Evolutionary conservation across 1,140 invertebrate genomes (phyloP), one percentile per base, ranked within the genome.

Genomic region (Bombyx mandarina): DNA sequence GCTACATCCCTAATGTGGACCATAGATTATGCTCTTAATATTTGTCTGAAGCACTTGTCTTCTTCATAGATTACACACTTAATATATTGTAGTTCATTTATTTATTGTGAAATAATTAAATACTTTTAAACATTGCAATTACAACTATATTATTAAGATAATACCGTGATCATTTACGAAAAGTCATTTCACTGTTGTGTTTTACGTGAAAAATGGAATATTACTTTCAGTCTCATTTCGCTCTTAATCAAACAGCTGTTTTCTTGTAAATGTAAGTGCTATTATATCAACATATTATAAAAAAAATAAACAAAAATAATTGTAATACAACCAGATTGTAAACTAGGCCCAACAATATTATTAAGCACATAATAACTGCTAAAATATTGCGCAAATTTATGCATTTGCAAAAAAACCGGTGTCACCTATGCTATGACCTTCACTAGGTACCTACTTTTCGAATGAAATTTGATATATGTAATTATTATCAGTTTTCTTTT

Each of bases 191-290:
- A 2, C 26, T 35, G 26, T 35, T 35, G 26, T 35, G 45, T 47
- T 47, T 47, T 9, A 12, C 10, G 74, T 82, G 61, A 77, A 73
- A 55, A 53, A 78, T 71, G 65, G 56, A 64, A 48, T 67, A 43
- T 45, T 50, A 58, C 26, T 43, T 65, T 6, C 53, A 56, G 47
- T 65, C 56, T 42, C 60, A 57, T 54, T 57, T 12, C 18, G 45
- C 42, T 55, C 61, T 50, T 62, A 43, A 64, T 60, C 50, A 54
- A 65, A 63, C 75, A 82, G 70, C 79, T 79, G 77, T 74, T 76
- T 78, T 72, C 57, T 61, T 80, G 73, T 82, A 82, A 79, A 79
- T 77, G 79, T 82, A 75, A 60, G 43, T 53, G 12, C 26, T 53
- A 26, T 43, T n/a, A 10, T 45, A 54, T 43, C 18, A 22, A 43